Evolutionary conservation across 2,888 invertebrate species (phyloP).

Genomic region (Stenodema calcarata): DNA sequence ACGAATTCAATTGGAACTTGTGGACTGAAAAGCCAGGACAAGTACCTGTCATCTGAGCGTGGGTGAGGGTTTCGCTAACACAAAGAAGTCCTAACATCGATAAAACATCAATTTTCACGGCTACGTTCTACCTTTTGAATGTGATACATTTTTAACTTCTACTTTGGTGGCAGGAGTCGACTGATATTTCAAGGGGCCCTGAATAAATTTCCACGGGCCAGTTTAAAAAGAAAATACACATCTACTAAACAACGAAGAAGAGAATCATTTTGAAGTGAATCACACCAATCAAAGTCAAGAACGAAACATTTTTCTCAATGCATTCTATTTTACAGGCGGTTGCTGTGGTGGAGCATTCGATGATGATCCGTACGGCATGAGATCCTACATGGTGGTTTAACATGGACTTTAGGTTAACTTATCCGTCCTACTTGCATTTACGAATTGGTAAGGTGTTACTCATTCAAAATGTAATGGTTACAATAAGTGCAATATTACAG

Average conservation of each 20-base stretch:
- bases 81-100: constrained; percentile 4
- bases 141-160: neutral
- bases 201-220: neutral
- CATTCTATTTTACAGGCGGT: constrained; percentile 50
- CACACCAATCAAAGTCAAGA: neutral
- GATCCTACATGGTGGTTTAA: constrained; percentile 33
- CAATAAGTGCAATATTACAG: neutral
- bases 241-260: neutral
- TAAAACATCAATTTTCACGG: neutral
- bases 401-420: neutral
- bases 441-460: neutral
- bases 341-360: constrained; percentile 53
- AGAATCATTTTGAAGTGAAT: neutral
- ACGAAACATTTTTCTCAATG: neutral
- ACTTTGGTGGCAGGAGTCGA: constrained; percentile 35
- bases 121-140: neutral
- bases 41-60: too few relatives aligned
- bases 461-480: neutral
- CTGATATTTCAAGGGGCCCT: constrained; percentile 21
- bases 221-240: neutral
- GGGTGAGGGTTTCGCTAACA: neutral
- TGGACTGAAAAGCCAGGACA: too few relatives aligned
- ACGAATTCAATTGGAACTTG: too few relatives aligned
- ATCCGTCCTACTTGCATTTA: neutral
- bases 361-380: constrained; percentile 38